Evolutionary conservation across 2,797 vertebrate genomes (phyloP), one percentile per base, ranked within the genome.

Genomic region (Carduelis carduelis): DNA sequence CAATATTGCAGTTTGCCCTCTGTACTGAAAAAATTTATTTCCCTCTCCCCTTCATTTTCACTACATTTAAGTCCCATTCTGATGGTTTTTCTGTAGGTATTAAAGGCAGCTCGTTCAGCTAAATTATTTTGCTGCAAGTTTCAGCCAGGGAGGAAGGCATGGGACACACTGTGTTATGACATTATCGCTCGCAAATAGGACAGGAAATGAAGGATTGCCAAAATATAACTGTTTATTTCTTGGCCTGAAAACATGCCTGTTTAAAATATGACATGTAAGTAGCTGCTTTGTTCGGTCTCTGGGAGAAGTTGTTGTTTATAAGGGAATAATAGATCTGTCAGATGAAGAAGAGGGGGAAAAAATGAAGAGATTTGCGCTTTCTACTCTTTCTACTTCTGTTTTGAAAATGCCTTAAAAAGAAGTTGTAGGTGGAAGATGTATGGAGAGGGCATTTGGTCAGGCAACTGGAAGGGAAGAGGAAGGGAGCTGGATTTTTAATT

Each of bases 121-220:
- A 2, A 27, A 7, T 43, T 69, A 65, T 65, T 74, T 41, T 83
- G 19, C 50, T 89, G 56, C 57, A 14, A 53, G 41, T 44, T 72
- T 81, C 26, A 80, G 50, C 84, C 1, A 3, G 79, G 82, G 92
- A 96, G 79, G 77, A 95, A 86, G 69, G 80, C 94, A 94, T 71
- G 83, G 94, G 92, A 76, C 89, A 53, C 3, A 0, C 84, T 89
- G 52, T 96, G 74, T 96, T 90, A 28, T 93, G 92, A 93, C 89
- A 93, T 82, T 89, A 88, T 60, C 60, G 53, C 87, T 95, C 5
- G 0, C 66, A 89, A 93, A 90, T 90, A 92, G 94, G 85, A 93
- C 95, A 96, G 95, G 95, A 97, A 96, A 76, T 94, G 93, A 95
- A 83, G 59, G 61, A 57, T 89, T 96, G 91, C 91, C 95, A 96